Base-by-base conservation (phyloP, 2,888 invertebrate genomes). In the Sarcophaga carnaria region DNA sequence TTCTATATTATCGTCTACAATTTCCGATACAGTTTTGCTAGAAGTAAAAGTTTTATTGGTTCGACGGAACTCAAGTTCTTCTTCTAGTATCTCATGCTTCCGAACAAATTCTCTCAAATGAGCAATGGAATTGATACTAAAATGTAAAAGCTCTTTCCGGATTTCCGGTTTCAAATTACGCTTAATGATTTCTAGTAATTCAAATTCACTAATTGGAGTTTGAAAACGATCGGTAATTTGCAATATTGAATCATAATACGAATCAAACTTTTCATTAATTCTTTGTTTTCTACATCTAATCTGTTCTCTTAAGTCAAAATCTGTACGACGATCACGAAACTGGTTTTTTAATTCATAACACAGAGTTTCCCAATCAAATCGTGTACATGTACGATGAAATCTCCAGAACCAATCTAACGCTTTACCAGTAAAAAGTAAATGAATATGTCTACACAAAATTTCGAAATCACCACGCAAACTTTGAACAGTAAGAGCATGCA, bases 201-300 rank as follows among this genome's bases (percentile, higher is more conserved):
- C 63, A 63, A 63, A 63, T 14, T 75, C 74, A 10, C 27, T 37
- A 60, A 78, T 78, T 3, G 67, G 78, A 27, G 59, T 67, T 17
- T 78, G 69, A 20, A 78, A 45, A 11, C 78, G 37, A 62, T 78
- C 78, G 5, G 69, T 59, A 14, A 78, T 69, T 60, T 78, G 59
- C 17, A 78, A 47, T 69, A 78, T 69, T 8, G 78, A 54, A 14
- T 78, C 69, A 22, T 78, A 78, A 60, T 60, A 78, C 17, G 22
- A 6, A 78, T 78, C 78, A 45, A 78, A 78, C 59, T 66, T 59
- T 59, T 60, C 66, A 3, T 37, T 37, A 1, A 59, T 45, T 67
- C 25, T 77, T 27, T 63, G 62, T 49, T 25, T 79, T 54, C 79
- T 76, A 37, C 76, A 10, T 54, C 74, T 20, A 10, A 75, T 22